Evolutionary conservation across 1,140 invertebrate genomes (phyloP), one percentile per base, ranked within the genome.

Genomic region (Drosophila erecta): DNA sequence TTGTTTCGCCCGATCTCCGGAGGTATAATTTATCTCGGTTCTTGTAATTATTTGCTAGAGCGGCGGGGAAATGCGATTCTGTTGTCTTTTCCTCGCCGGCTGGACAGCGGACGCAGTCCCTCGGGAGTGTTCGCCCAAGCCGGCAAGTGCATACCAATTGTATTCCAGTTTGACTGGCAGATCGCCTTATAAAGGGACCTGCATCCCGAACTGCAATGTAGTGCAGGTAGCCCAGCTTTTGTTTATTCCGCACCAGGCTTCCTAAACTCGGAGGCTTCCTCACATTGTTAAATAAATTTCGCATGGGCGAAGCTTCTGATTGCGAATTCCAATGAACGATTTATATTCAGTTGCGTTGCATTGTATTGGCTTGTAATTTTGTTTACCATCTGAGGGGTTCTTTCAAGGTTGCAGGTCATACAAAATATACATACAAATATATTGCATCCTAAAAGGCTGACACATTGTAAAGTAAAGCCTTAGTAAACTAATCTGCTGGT

Each of bases 261-360:
- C 61, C 35, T 46, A 46, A 62, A 44, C 57, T 62, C 46, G 17
- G 35, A 47, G 43, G 55, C 67, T 38, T 35, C 30, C 7, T 22
- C 24, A 46, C 74, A 59, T 60, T 67, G 78, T 72, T 51, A 76
- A 81, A 80, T 80, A 67, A 81, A 80, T 80, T 81, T 81, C 70
- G 75, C 64, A 78, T 78, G 64, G 58, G 43, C 22, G 70, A 70
- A 72, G 70, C 65, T 57, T 50, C 73, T 49, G 47, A 37, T 38
- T 44, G 51, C 60, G 24, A 37, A 64, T 65, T 37, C 33, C 59
- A 41, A 62, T 65, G 61, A 20, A 37, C 33, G 33, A 64, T 61
- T 58, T 40, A 24, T 59, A 17, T 44, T 27, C 20, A 61, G 15
- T 11, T 24, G 37, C 40, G 38, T 57, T 56, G 40, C 30, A 38